Conservation (phyloP, 2,797 vertebrate species). For the Manis pentadactyla region DNA sequence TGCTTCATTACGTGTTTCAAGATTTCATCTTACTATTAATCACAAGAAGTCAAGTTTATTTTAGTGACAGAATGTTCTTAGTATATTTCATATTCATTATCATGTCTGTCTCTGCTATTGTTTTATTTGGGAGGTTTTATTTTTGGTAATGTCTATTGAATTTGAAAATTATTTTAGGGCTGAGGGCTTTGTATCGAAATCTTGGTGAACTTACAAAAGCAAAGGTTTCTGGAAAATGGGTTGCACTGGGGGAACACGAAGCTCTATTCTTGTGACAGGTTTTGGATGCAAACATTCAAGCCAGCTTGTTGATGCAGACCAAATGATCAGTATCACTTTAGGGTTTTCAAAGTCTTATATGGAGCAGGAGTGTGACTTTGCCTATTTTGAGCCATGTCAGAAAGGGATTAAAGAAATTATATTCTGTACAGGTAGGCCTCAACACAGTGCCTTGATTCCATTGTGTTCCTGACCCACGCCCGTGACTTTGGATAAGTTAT, state of each 20-base stretch:
- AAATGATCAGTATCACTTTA: neutral
- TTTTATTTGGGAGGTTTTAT: constrained; percentile 78
- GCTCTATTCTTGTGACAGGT: neutral
- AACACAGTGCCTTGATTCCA: neutral
- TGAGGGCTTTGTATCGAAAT: constrained; percentile 56
- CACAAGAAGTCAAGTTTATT: constrained; percentile 55
- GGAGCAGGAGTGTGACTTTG: neutral
- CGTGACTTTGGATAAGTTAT: neutral
- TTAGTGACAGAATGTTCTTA: constrained; percentile 71
- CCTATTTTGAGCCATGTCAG: neutral
- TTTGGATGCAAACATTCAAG: neutral
- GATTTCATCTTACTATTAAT: constrained; percentile 61
- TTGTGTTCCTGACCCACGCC: neutral
- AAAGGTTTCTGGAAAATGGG: constrained; percentile 59
- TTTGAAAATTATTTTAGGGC: constrained; percentile 71
- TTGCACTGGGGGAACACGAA: neutral
- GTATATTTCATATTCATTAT: constrained; percentile 69
- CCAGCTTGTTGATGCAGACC: constrained; percentile 1
- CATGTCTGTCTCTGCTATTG: constrained; percentile 70
- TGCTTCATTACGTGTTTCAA: constrained; percentile 61
- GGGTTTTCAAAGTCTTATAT: neutral
- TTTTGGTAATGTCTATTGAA: constrained; percentile 71
- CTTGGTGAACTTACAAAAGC: constrained; percentile 42
- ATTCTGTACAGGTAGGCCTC: neutral
- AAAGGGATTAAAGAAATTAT: constrained; percentile 4